Evolutionary conservation across 2,888 invertebrate genomes (phyloP), one percentile per base, ranked within the genome.

Genomic region (Aethes cnicana): DNA sequence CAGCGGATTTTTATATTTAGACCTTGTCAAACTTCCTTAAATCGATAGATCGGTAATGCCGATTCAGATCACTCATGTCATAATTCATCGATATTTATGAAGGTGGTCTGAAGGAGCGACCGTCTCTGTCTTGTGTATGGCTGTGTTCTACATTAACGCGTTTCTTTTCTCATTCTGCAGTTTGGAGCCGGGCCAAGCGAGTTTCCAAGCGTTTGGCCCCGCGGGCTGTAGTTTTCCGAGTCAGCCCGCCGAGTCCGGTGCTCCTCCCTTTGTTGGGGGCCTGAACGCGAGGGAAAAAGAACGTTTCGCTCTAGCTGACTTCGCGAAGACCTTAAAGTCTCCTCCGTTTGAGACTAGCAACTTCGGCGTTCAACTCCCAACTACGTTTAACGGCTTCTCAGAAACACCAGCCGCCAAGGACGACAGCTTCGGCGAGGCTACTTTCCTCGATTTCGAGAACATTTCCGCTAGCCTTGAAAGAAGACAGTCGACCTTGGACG

Each of bases 151-250:
- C 81, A 83, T 85, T 84, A 81, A 81, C 79, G 68, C 74, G 72
- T 86, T 87, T 87, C 85, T 89, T 89, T 88, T 88, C 88, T 86
- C 88, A 86, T 88, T 88, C 90, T 84, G 81, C 90, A 88, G 90
- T 80, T 90, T 91, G 90, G 90, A 90, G 83, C 81, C 86, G 86
- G 82, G 90, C 90, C 90, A 90, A 90, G 79, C 80, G 81, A 83
- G 83, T 84, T 89, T 89, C 73, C 89, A 84, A 86, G 84, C 87
- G 85, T 84, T 83, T 81, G 78, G 78, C 68, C 74, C 81, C 73
- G 84, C 84, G 74, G 80, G 69, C 84, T 84, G 86, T 89, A 89
- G 89, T 89, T 88, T 89, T 88, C 86, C 88, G 83, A 86, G 76
- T 74, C 77, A 64, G 65, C 74, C 81, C 83, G 84, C 74, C 82